These are phyloP conservation scores for Arion vulgaris DNA, from an alignment of 1,140 invertebrate species.

Conservation along the genomic window DNA sequence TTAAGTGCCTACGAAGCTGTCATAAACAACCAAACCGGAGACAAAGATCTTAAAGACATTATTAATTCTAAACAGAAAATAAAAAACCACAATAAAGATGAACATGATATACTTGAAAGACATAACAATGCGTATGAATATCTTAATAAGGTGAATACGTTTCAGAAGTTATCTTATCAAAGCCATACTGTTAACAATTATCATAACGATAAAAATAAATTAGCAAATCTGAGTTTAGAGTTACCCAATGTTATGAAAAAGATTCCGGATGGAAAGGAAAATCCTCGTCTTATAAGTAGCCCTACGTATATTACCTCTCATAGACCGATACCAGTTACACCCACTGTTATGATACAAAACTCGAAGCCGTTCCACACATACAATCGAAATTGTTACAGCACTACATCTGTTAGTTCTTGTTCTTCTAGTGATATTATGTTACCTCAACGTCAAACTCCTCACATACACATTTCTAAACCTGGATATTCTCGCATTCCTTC, in stretches of 20 bases:
- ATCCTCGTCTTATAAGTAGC: neutral
- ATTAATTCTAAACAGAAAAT: neutral
- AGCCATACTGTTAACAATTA: neutral
- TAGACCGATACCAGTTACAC: conserved; percentile 48
- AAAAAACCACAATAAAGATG: neutral
- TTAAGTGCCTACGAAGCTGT: conserved; percentile 34
- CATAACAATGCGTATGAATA: neutral
- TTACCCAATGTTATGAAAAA: conserved; percentile 22
- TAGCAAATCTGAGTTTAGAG: neutral
- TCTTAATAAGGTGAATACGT: neutral
- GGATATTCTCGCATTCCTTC: neutral
- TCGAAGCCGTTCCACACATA: conserved; percentile 24
- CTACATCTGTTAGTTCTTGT: conserved; percentile 45
- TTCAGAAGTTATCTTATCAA: neutral
- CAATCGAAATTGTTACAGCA: conserved; percentile 23
- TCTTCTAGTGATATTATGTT: conserved; percentile 42
- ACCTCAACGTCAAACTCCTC: neutral
- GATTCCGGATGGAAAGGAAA: conserved; percentile 31
- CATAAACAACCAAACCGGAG: neutral
- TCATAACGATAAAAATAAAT: neutral
- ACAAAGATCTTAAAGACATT: conserved; percentile 23
- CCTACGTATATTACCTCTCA: conserved; percentile 20
- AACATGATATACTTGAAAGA: neutral
- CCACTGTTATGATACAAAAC: conserved; percentile 51
- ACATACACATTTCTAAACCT: neutral